phyloP scores from a whole-genome alignment of 2,888 invertebrate genomes.

The Drosophila melanosoma region DNA sequence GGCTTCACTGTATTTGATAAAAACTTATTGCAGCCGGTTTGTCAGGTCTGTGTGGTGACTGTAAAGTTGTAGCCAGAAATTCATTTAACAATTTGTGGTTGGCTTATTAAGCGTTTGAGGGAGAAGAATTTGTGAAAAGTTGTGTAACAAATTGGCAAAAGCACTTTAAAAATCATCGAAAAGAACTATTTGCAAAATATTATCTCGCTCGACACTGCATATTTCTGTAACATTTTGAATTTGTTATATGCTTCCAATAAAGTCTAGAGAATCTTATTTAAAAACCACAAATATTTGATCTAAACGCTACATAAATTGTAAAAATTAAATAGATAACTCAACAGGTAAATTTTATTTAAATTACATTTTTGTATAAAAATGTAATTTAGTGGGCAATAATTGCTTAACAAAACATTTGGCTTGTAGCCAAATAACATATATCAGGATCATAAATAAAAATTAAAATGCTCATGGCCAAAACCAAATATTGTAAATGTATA shows the following conservation, averaged over 20 bases:
- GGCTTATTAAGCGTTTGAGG: constrained; percentile 51
- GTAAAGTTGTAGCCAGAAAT: constrained; percentile 39
- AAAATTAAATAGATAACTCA: constrained; percentile 7
- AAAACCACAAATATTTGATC: not conserved
- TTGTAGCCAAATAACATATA: not conserved
- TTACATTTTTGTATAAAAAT: constrained; percentile 6
- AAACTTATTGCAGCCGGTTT: constrained; percentile 11
- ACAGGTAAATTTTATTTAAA: not conserved
- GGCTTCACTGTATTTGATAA: constrained; percentile 19
- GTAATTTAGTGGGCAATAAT: constrained; percentile 18
- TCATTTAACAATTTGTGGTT: constrained; percentile 63
- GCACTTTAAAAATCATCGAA: constrained; percentile 6
- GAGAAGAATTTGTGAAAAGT: constrained; percentile 8
- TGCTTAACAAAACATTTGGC: not conserved
- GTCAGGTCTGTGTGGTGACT: not conserved
- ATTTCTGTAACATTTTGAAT: not conserved
- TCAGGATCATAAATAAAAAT: constrained; percentile 2
- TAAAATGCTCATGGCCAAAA: constrained; percentile 47
- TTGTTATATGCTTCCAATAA: not conserved
- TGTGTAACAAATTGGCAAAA: constrained; percentile 26
- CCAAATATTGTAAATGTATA: constrained; percentile 65
- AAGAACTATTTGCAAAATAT: not conserved
- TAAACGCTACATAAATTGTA: not conserved
- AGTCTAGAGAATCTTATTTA: not conserved
- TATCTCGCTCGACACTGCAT: no score